These are phyloP conservation scores for Phrixothrix hirtus DNA, from an alignment of 2,888 invertebrate genomes.

Conservation along the genomic window DNA sequence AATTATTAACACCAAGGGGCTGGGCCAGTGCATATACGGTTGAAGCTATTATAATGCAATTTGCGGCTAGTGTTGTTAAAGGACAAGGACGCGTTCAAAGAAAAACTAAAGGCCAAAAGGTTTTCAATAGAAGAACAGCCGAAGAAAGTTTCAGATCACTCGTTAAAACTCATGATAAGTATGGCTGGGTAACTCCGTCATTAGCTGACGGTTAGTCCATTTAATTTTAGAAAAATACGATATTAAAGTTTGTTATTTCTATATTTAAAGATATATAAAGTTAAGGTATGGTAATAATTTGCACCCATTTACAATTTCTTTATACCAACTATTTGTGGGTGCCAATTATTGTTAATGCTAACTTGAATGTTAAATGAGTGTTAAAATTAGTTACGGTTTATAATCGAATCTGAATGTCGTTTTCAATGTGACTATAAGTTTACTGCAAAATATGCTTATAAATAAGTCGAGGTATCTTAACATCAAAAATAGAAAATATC, in stretches of 20 bases:
- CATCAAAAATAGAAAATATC: no score
- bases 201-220: conserved; percentile 74
- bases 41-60: conserved; percentile 87
- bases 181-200: conserved; percentile 89
- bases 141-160: conserved; percentile 86
- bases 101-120: conserved; percentile 76
- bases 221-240: conserved; percentile 9
- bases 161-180: conserved; percentile 88
- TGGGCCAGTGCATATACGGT: conserved; percentile 89
- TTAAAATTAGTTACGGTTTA: conserved; percentile 28
- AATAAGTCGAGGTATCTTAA: conserved; percentile 6
- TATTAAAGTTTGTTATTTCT: conserved; percentile 21
- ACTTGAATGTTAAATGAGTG: conserved; percentile 32
- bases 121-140: conserved; percentile 79
- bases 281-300: background rate
- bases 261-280: conserved; percentile 16
- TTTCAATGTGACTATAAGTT: conserved; percentile 20
- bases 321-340: background rate
- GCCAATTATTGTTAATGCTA: background rate
- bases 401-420: conserved; percentile 24
- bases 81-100: conserved; percentile 83
- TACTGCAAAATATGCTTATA: conserved; percentile 9
- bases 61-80: conserved; percentile 85
- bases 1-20: conserved; percentile 80
- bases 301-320: no score